Base-by-base conservation (phyloP, 2,888 invertebrate species). In the Belgica antarctica region DNA sequence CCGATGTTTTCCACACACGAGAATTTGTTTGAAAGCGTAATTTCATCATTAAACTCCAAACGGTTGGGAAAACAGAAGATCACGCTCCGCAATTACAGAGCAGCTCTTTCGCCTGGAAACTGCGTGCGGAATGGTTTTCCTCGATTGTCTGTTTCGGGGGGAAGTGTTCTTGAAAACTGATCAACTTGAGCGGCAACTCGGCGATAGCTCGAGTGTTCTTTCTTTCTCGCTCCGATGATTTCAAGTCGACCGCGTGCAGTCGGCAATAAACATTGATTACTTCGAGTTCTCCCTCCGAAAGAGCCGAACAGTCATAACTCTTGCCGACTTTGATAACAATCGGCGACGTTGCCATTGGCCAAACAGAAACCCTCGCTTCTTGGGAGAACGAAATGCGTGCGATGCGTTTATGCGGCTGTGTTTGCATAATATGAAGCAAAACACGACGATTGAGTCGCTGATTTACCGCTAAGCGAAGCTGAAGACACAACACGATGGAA, bases 301-400 rank as follows among this genome's bases (percentile, higher is more conserved):
- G 41, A 41, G 41, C 41, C 15, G 12, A 41, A 19, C 5, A 12
- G 62, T 34, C 22, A 62, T 62, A 62, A 31, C 19, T 62, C 31
- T 62, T 62, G 8, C 57, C 22, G 8, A 15, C 22, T 17, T 57
- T 27, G 62, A 62, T 62, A 34, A 34, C 34, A 34, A 62, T 62
- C 62, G 34, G 31, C 57, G 19, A 25, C 61, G 61, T 61, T 61
- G 61, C 61, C 28, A 61, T 10, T 17, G 34, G 10, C 15, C 25
- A 57, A 57, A 57, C n/a, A n/a, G n/a, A n/a, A n/a, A n/a, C n/a
- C n/a, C n/a, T n/a, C n/a, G n/a, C 2, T 41, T 41, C 41, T 10
- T 41, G 41, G 41, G 41, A 15, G 41, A 10, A 15, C 12, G 12
- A 34, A 41, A 3, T 10, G 41, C 15, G 15, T n/a, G 41, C 41